These are phyloP conservation scores for Stictocephala bisonia DNA, from an alignment of 2,888 invertebrate species.

Conservation along the genomic window DNA sequence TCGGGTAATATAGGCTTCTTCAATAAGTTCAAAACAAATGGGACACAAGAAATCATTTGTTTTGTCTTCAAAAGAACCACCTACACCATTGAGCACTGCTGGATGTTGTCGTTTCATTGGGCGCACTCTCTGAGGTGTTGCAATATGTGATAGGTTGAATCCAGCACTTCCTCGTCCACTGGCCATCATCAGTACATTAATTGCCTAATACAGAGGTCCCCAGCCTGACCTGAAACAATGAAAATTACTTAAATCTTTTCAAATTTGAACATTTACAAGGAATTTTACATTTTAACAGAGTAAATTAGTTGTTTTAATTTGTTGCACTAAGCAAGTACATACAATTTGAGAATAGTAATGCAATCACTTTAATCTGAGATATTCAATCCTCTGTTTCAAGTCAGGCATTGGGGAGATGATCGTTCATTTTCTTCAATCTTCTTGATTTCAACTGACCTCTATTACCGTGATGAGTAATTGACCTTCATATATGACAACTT, in stretches of 20 bases:
- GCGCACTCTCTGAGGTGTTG: slow-evolving; percentile 65
- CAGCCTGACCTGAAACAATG: slow-evolving; percentile 71
- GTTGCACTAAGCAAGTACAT: slow-evolving; percentile 1
- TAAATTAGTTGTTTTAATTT: slow-evolving; percentile 22
- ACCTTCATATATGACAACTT: background rate
- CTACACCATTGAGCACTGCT: slow-evolving; percentile 71
- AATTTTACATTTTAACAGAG: slow-evolving; percentile 49
- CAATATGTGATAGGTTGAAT: slow-evolving; percentile 64
- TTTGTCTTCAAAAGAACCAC: slow-evolving; percentile 75
- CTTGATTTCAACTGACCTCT: too few relatives aligned
- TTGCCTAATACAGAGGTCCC: slow-evolving; percentile 51
- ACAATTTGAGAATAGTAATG: background rate
- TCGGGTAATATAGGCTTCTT: slow-evolving; percentile 89
- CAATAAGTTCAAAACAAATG: slow-evolving; percentile 89
- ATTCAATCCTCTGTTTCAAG: slow-evolving; percentile 55
- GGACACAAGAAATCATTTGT: slow-evolving; percentile 77
- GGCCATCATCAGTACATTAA: slow-evolving; percentile 26
- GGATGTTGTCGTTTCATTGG: slow-evolving; percentile 67
- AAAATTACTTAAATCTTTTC: slow-evolving; percentile 52
- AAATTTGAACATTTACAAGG: slow-evolving; percentile 47
- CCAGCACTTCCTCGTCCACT: slow-evolving; percentile 58
- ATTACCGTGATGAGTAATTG: background rate
- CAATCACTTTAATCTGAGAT: background rate
- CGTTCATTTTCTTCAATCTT: too few relatives aligned
- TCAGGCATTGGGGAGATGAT: slow-evolving; percentile 41